Conservation (phyloP, 1,140 invertebrate genomes). For the Anastrepha ludens region DNA sequence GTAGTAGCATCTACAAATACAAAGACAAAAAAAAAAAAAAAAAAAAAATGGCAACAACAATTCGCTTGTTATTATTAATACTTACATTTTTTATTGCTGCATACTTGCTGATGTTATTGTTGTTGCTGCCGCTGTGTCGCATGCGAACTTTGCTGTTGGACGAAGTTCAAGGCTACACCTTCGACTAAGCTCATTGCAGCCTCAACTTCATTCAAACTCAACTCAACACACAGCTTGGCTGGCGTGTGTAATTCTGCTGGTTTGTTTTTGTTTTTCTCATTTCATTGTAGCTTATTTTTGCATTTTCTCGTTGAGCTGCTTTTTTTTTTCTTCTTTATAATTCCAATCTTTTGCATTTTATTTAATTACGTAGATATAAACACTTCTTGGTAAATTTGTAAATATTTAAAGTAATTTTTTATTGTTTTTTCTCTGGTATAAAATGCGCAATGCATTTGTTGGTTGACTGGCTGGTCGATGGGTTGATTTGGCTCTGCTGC, state of each 20-base stretch:
- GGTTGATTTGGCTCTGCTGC: not conserved
- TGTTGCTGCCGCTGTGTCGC: not conserved
- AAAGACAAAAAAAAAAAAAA: not conserved
- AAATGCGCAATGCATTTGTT: not conserved
- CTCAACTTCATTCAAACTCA: not conserved
- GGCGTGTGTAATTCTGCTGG: conserved; percentile 19
- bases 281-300: not conserved
- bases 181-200: not conserved
- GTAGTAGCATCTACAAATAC: not conserved
- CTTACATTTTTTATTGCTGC: conserved; percentile 11
- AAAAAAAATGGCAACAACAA: conserved; percentile 17
- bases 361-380: not conserved
- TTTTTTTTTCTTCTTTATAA: not conserved
- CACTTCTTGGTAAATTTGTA: conserved; percentile 24
- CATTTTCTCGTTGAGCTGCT: not conserved
- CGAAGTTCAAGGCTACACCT: conserved; percentile 46
- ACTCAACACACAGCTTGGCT: not conserved
- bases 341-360: not conserved
- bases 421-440: not conserved
- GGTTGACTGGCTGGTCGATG: not conserved
- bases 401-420: conserved; percentile 15
- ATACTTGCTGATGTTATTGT: not conserved
- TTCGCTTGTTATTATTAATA: not conserved
- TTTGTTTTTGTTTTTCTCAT: not conserved
- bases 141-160: conserved; percentile 35